These are phyloP conservation scores for Drosophila nannoptera DNA, from an alignment of 1,140 invertebrate species.

Conservation along the genomic window DNA sequence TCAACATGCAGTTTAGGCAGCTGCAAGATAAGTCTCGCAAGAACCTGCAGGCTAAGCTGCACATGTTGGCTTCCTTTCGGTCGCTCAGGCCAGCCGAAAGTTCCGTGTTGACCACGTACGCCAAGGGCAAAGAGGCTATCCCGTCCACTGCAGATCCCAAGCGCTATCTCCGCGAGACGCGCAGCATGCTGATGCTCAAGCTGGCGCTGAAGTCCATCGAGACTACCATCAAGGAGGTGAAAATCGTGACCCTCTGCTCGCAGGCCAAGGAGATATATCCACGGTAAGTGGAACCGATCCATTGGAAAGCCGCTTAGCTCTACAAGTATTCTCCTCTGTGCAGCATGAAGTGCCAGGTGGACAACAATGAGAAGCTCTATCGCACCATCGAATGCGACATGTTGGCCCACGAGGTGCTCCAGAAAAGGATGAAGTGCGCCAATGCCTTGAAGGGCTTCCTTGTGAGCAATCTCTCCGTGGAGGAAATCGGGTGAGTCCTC, in stretches of 20 bases:
- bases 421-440: conserved; percentile 70
- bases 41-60: conserved; percentile 57
- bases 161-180: conserved; percentile 71
- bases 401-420: conserved; percentile 59
- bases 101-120: neutral
- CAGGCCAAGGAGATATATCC: conserved; percentile 73
- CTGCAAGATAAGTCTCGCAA: conserved; percentile 63
- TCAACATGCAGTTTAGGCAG: conserved; percentile 55
- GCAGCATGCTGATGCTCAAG: conserved; percentile 68
- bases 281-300: conserved; percentile 33
- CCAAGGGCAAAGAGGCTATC: conserved; percentile 34
- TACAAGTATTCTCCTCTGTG: neutral
- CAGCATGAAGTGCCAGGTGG: conserved; percentile 74
- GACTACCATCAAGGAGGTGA: conserved; percentile 66
- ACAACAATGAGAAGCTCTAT: conserved; percentile 70
- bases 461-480: conserved; percentile 69
- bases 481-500: conserved; percentile 61
- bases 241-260: conserved; percentile 67
- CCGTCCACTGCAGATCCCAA: conserved; percentile 40
- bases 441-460: conserved; percentile 59
- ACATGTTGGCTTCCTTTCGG: conserved; percentile 45
- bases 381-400: conserved; percentile 67
- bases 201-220: conserved; percentile 64
- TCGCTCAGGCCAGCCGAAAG: neutral
- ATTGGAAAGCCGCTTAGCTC: neutral